Conservation (phyloP, 2,797 vertebrate genomes). For the Channallabes apus region DNA sequence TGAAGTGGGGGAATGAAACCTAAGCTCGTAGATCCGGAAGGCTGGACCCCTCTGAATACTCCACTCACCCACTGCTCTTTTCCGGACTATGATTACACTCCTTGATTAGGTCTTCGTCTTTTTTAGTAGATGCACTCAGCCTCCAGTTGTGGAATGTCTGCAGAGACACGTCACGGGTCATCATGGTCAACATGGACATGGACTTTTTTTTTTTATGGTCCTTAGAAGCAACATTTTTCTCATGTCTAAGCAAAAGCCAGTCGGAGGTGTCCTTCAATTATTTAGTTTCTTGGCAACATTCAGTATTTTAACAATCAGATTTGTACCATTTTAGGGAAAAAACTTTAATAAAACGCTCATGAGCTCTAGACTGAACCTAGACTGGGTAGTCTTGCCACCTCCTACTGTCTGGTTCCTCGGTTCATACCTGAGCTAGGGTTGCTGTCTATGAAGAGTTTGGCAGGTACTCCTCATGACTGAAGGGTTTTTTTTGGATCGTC, state of each 20-base stretch:
- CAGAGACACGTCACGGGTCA: constrained; percentile 34
- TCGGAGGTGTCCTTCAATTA: neutral
- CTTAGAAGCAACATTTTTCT: neutral
- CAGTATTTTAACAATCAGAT: neutral
- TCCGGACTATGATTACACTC: constrained; percentile 67
- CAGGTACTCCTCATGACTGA: neutral
- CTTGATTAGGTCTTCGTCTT: constrained; percentile 70
- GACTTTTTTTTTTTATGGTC: constrained; percentile 52
- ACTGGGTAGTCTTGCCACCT: neutral
- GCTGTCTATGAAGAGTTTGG: neutral
- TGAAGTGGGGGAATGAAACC: constrained; percentile 63
- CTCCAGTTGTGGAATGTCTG: constrained; percentile 51
- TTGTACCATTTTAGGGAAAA: neutral
- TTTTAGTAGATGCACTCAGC: constrained; percentile 64
- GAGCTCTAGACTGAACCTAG: neutral
- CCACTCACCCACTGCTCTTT: constrained; percentile 42
- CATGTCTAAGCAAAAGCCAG: neutral
- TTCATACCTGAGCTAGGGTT: neutral
- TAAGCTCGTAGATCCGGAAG: constrained; percentile 66
- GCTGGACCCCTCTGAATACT: constrained; percentile 65
- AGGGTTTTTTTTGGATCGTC: no score
- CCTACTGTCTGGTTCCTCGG: neutral
- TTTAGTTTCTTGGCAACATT: neutral
- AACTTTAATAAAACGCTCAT: neutral
- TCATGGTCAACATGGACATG: constrained; percentile 50